A percentile compares a stretch with the other conserved stretches of the same genome.
Conservation (phyloP, 1,140 invertebrate genomes). For the Cydia splendana region DNA sequence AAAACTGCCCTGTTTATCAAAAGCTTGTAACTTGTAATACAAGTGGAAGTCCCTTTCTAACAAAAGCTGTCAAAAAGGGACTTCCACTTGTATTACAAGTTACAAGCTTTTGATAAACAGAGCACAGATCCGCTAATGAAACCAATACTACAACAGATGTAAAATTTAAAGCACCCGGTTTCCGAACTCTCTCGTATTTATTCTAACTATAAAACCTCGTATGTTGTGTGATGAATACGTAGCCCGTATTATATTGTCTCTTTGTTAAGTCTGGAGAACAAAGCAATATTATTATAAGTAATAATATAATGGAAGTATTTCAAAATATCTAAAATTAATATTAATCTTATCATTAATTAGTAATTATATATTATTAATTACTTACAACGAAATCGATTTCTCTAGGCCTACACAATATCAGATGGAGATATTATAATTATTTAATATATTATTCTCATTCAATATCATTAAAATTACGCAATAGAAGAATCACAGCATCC, state of each 20-base stretch:
- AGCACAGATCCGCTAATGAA: constrained; percentile 63
- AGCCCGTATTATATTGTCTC: constrained; percentile 73
- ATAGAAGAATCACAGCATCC: constrained; percentile 80
- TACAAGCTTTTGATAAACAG: no score
- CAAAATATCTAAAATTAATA: constrained; percentile 69
- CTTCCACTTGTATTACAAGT: no score
- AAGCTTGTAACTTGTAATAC: no score
- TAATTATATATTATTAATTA: constrained; percentile 60
- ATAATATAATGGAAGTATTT: constrained; percentile 71
- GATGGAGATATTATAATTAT: constrained; percentile 72
- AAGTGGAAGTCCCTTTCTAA: no score
- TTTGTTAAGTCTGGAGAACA: constrained; percentile 59
- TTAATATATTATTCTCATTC: constrained; percentile 57
- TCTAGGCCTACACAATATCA: constrained; percentile 75
- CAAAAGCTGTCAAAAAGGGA: no score
- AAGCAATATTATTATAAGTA: constrained; percentile 60
- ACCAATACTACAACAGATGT: constrained; percentile 76
- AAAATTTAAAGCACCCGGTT: constrained; percentile 79
- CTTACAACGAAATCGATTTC: constrained; percentile 74
- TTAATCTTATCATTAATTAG: constrained; percentile 59
- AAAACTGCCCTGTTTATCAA: constrained; percentile 39
- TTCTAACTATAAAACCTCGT: constrained; percentile 72
- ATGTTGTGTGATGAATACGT: constrained; percentile 67
- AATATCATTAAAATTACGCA: constrained; percentile 75
- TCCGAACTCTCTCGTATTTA: constrained; percentile 76